phyloP scores from a whole-genome alignment of 2,888 invertebrate species.

The Scelioninae gen. 1 region DNA sequence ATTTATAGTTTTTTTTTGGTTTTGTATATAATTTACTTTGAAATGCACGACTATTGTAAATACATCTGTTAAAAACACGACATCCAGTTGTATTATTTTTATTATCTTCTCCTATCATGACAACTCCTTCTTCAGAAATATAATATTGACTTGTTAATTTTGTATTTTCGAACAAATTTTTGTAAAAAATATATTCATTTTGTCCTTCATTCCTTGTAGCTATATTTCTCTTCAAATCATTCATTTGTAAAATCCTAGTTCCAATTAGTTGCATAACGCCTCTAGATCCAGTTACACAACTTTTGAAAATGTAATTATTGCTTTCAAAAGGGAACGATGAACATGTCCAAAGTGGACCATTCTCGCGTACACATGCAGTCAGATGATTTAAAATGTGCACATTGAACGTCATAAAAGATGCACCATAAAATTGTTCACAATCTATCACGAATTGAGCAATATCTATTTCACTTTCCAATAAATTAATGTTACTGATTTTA shows the following conservation, averaged over 20 bases:
- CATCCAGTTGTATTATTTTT: background rate
- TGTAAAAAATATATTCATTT: conserved; percentile 2
- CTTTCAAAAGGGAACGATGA: conserved; percentile 41
- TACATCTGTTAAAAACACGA: conserved; percentile 8
- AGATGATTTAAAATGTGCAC: conserved; percentile 38
- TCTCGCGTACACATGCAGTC: conserved; percentile 1
- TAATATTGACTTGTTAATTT: background rate
- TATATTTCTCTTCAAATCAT: conserved; percentile 13
- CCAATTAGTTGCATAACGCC: conserved; percentile 28
- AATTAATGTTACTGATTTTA: conserved; percentile 24
- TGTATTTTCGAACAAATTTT: conserved; percentile 8
- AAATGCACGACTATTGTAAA: conserved; percentile 5
- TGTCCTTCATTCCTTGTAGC: conserved; percentile 3
- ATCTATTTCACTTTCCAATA: conserved; percentile 29
- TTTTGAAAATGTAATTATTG: conserved; percentile 31
- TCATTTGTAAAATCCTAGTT: conserved; percentile 12
- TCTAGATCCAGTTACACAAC: conserved; percentile 16
- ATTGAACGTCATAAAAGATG: conserved; percentile 37
- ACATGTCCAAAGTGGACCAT: conserved; percentile 26
- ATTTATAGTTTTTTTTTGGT: conserved; percentile 23
- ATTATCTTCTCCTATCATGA: conserved; percentile 5
- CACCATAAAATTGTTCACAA: conserved; percentile 24
- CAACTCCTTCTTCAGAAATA: conserved; percentile 7
- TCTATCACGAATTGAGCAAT: conserved; percentile 15
- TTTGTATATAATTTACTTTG: conserved; percentile 12